phyloP scores from a whole-genome alignment of 2,113 vertebrate species.

The Emydura subglobosa region DNA sequence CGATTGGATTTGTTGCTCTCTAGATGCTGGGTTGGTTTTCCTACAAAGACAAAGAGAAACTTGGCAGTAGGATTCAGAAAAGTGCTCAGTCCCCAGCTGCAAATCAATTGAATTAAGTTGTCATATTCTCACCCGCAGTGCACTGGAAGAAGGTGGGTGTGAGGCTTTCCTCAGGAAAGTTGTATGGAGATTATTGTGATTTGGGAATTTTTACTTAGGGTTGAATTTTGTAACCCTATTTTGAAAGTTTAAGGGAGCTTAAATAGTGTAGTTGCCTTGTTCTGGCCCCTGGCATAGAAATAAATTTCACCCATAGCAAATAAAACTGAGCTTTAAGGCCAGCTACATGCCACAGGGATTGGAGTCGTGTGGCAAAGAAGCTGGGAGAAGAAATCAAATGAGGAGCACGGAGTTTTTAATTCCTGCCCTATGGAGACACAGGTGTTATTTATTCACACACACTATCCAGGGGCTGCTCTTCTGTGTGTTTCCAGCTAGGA shows the following conservation, averaged over 20 bases:
- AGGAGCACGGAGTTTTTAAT: neutral
- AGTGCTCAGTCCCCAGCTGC: neutral
- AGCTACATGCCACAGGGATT: neutral
- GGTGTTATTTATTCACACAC: neutral
- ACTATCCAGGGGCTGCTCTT: neutral
- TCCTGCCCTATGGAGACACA: accelerated
- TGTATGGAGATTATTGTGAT: neutral
- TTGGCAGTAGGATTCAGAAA: neutral
- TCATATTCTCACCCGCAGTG: neutral
- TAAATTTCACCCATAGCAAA: neutral
- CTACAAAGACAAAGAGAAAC: neutral
- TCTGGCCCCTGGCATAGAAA: neutral
- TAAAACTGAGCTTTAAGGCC: neutral
- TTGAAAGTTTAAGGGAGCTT: neutral
- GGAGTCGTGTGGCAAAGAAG: neutral
- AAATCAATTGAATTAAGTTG: neutral
- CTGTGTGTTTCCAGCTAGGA: accelerated
- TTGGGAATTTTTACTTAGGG: neutral
- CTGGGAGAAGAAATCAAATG: neutral
- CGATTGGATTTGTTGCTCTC: too few species aligned
- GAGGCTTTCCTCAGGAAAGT: neutral
- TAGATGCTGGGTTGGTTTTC: neutral
- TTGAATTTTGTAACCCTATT: neutral
- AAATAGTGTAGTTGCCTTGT: neutral
- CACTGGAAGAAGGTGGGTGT: neutral